These are phyloP conservation scores for Engystomops pustulosus DNA, from an alignment of 2,113 vertebrate genomes.

Conservation along the genomic window DNA sequence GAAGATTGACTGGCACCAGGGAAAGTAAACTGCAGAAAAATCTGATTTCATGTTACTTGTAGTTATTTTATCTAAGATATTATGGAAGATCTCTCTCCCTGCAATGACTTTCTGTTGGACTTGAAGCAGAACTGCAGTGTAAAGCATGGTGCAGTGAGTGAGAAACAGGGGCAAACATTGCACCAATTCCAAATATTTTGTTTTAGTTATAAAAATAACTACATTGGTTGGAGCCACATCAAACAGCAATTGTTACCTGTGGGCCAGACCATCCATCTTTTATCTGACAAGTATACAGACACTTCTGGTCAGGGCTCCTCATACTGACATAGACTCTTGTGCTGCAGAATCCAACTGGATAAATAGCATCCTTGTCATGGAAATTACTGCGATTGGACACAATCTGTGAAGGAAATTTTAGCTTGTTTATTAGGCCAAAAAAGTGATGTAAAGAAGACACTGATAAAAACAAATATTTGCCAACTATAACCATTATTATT, in stretches of 20 bases:
- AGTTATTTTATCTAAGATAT: not conserved
- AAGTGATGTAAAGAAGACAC: too few relatives aligned
- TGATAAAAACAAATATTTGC: too few relatives aligned
- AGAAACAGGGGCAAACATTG: not conserved
- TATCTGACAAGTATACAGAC: slow-evolving; percentile 91
- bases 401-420: slow-evolving; percentile 74
- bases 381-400: slow-evolving; percentile 85
- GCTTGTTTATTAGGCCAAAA: too few relatives aligned
- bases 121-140: not conserved
- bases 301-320: slow-evolving; percentile 80
- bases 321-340: slow-evolving; percentile 83
- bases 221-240: too few relatives aligned
- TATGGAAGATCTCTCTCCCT: not conserved
- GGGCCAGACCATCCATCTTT: slow-evolving; percentile 83
- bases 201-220: too few relatives aligned
- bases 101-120: not conserved
- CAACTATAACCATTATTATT: too few relatives aligned
- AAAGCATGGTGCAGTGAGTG: not conserved
- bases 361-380: slow-evolving; percentile 85
- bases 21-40: not conserved
- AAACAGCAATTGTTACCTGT: slow-evolving; percentile 72
- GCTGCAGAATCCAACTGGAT: slow-evolving; percentile 90
- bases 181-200: too few relatives aligned
- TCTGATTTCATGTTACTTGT: not conserved
- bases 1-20: not conserved